Evolutionary conservation across 2,888 invertebrate species (phyloP), one percentile per base, ranked within the genome.

Genomic region (Eueremaeus valkanovi): DNA sequence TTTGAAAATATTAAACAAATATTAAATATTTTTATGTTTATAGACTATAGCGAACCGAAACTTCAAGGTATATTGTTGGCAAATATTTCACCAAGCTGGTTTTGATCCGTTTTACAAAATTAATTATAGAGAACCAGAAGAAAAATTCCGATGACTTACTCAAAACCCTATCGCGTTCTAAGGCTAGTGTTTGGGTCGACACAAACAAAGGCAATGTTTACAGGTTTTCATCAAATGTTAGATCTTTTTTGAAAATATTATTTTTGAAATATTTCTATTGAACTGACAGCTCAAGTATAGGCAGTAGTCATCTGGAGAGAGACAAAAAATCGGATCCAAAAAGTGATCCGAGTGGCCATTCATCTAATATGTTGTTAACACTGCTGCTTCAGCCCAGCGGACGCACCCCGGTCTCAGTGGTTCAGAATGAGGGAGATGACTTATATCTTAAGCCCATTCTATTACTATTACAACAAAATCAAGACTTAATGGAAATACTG

Each of bases 161-260:
- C 5, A 29, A 33, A 33, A 33, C 63, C 5, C 18, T 63, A n/a
- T 63, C 63, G 6, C 31, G 33, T 6, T 63, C 63, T 29, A 63
- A 63, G 33, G 63, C 63, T 5, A 63, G 63, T 33, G 63, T 63
- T 16, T 63, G 63, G 63, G 63, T 63, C 13, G 63, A 63, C 33
- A 63, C 63, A 1, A 63, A 63, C 18, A 63, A 63, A 27, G 63
- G 63, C 6, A 63, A 33, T 31, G 18, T 63, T 63, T 63, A 21
- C 18, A 63, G 63, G 63, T 63, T 21, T n/a, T 18, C 3, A 33
- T 18, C 13, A 5, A 63, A 58, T 58, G 8, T 9, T 6, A n/a
- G 49, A n/a, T n/a, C n/a, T n/a, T n/a, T n/a, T n/a, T n/a, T n/a
- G n/a, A n/a, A n/a, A n/a, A n/a, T n/a, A n/a, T n/a, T n/a, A n/a